phyloP scores from a whole-genome alignment of 2,113 vertebrate species.

The Poeciliopsis turrubarensis region DNA sequence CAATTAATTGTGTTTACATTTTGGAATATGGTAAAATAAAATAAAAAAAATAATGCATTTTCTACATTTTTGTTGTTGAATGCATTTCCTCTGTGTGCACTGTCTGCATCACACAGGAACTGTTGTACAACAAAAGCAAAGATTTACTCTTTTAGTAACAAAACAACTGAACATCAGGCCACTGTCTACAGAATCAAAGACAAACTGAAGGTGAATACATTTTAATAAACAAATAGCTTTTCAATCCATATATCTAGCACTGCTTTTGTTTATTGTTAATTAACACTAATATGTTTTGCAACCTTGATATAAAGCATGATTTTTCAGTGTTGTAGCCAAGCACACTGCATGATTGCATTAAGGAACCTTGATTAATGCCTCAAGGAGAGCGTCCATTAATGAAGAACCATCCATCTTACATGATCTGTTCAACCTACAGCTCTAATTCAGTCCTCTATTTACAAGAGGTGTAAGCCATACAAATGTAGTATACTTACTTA shows the following conservation, averaged over 20 bases:
- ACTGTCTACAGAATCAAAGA: not conserved
- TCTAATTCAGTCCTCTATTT: not conserved
- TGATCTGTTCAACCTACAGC: slow-evolving; percentile 2
- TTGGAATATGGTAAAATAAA: not conserved
- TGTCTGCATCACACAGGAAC: not conserved
- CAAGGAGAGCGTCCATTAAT: not conserved
- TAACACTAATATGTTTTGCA: not conserved
- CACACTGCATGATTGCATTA: not conserved
- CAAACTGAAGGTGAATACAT: not conserved
- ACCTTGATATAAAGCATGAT: not conserved
- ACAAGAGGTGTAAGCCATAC: not conserved
- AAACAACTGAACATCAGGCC: not conserved
- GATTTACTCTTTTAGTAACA: not conserved
- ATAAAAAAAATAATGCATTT: not conserved
- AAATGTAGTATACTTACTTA: not conserved
- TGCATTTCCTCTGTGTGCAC: not conserved
- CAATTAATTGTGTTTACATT: too few species aligned
- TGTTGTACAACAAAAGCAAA: not conserved
- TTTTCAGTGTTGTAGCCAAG: not conserved
- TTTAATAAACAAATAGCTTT: not conserved
- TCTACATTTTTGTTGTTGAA: not conserved
- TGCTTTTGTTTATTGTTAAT: not conserved
- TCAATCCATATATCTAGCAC: not conserved
- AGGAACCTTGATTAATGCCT: slow-evolving; percentile 13
- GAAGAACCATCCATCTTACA: slow-evolving; percentile 8